phyloP scores from a whole-genome alignment of 1,140 invertebrate species.

The Portunus trituberculatus region DNA sequence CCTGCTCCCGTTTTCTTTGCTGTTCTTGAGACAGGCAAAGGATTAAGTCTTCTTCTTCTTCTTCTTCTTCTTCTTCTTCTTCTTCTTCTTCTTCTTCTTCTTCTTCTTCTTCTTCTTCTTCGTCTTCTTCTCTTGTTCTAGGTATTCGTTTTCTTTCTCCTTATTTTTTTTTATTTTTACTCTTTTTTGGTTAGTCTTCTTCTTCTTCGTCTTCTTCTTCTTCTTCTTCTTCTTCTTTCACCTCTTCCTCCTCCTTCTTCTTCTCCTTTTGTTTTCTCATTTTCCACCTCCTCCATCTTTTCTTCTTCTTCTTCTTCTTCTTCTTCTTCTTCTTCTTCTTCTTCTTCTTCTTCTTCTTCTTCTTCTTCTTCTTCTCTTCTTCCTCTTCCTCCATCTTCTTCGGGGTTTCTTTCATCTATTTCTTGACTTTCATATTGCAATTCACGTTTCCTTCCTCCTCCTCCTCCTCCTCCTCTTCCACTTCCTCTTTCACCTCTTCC shows the following conservation, averaged over 20 bases:
- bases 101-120: too few species aligned
- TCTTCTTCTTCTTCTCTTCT: too few species aligned
- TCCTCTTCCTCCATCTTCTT: not conserved
- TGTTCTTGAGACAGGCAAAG: not conserved
- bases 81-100: too few species aligned
- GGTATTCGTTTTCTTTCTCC: not conserved
- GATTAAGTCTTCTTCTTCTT: not conserved
- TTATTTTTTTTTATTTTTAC: not conserved
- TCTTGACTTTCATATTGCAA: not conserved
- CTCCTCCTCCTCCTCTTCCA: too few species aligned
- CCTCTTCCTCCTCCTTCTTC: too few species aligned
- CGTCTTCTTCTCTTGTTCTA: not conserved
- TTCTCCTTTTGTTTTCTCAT: not conserved
- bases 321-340: not conserved
- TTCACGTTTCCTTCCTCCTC: too few species aligned
- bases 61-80: not conserved
- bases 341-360: not conserved
- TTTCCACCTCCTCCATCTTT: not conserved
- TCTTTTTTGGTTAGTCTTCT: not conserved
- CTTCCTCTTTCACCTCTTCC: too few species aligned
- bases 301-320: not conserved
- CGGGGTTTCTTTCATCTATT: too few species aligned
- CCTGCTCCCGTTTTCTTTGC: not conserved
- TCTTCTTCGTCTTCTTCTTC: not conserved
- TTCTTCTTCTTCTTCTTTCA: not conserved